Evolutionary conservation across 2,797 vertebrate species (phyloP).

Genomic region (Danio tinwini): DNA sequence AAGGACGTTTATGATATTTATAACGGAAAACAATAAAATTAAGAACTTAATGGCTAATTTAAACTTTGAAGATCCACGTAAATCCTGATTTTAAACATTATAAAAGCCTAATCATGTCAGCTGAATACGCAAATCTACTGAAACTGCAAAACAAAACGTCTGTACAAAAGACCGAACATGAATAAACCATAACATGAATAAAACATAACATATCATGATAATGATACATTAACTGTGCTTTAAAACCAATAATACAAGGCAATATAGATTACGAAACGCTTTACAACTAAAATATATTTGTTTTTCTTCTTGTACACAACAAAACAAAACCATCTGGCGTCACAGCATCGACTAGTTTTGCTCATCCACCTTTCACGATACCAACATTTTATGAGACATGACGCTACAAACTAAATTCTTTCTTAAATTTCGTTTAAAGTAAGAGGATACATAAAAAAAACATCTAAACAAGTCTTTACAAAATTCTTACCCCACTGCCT

Average conservation of each 20-base stretch:
- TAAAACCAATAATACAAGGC: background rate
- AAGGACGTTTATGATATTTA: no score
- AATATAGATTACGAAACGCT: no score
- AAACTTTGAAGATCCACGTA: no score
- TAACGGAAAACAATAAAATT: no score
- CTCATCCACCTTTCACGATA: background rate
- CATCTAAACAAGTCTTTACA: background rate
- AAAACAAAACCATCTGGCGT: background rate
- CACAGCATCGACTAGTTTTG: background rate
- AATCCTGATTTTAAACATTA: background rate
- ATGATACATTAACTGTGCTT: background rate
- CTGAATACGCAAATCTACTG: no score
- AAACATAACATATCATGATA: background rate
- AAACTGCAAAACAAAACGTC: background rate
- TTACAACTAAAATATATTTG: background rate
- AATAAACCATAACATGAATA: background rate
- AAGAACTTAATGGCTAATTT: no score
- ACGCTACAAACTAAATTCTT: background rate
- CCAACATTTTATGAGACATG: background rate
- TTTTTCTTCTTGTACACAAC: background rate
- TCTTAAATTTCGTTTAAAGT: background rate
- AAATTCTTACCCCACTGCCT: slow-evolving; percentile 74
- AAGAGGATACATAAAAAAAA: background rate
- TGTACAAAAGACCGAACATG: background rate
- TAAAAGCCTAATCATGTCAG: background rate